phyloP scores from a whole-genome alignment of 2,113 vertebrate species.

The Chauna torquata region DNA sequence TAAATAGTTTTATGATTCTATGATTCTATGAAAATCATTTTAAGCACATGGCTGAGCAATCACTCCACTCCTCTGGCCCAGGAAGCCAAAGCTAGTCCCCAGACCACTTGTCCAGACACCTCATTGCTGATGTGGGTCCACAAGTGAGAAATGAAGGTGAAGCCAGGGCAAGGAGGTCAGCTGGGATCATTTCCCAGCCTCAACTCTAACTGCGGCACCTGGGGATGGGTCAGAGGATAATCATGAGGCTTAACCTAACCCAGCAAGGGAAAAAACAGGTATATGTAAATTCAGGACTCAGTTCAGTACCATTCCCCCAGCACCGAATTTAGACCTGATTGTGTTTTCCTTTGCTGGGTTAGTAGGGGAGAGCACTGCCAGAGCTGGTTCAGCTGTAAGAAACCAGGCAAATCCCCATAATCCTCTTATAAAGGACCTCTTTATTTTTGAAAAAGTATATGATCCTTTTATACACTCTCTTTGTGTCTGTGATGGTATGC shows the following conservation, averaged over 20 bases:
- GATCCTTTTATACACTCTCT: not conserved
- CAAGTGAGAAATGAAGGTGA: not conserved
- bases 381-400: not conserved
- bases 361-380: not conserved
- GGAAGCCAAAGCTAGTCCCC: not conserved
- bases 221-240: not conserved
- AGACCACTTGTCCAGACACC: not conserved
- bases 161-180: not conserved
- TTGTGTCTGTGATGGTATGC: not conserved
- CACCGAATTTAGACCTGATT: fast-evolving
- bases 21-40: not conserved
- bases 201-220: not conserved
- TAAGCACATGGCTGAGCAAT: not conserved
- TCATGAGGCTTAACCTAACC: not conserved
- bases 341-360: not conserved
- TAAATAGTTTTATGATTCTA: not conserved
- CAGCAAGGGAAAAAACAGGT: not conserved
- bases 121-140: no score
- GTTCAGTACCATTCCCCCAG: not conserved
- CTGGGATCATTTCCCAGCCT: not conserved
- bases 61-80: not conserved
- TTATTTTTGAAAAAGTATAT: not conserved
- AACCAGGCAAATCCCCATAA: not conserved
- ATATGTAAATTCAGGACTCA: not conserved
- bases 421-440: not conserved